phyloP scores from a whole-genome alignment of 2,888 invertebrate genomes.

The Trilocha varians region DNA sequence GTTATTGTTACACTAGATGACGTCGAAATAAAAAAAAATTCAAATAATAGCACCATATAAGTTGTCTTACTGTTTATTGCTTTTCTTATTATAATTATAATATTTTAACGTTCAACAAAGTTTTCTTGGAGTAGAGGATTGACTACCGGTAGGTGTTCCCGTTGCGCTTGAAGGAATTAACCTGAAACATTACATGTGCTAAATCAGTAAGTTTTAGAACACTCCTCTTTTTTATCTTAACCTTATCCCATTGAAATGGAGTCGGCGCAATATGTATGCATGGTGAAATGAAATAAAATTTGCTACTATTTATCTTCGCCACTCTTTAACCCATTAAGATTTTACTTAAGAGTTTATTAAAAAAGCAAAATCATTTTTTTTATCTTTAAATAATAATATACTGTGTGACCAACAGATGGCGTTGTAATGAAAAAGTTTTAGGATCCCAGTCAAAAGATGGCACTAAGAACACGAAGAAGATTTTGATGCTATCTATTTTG shows the following conservation, averaged over 20 bases:
- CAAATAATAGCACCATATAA: no score
- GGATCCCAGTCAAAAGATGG: background rate
- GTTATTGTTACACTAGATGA: no score
- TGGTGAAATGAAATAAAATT: no score
- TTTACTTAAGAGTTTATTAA: no score
- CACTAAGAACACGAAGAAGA: no score
- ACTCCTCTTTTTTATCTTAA: background rate
- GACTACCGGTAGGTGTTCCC: conserved; percentile 38
- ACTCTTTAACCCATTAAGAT: no score
- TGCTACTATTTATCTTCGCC: no score
- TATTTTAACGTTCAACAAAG: conserved; percentile 9
- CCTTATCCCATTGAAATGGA: no score
- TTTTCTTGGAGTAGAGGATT: conserved; percentile 35
- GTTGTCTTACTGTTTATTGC: no score
- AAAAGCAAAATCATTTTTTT: background rate
- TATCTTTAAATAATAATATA: background rate
- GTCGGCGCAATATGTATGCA: no score
- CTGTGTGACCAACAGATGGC: background rate
- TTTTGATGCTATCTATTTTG: no score
- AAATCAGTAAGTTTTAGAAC: background rate
- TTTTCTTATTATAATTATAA: background rate
- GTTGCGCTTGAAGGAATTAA: conserved; percentile 37
- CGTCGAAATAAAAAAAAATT: no score
- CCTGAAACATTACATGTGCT: conserved; percentile 19
- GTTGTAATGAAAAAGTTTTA: background rate